A percentile compares a stretch with the other conserved stretches of the same genome.
Evolutionary conservation across 2,113 vertebrate genomes (phyloP).

Genomic region (Sceloporus tristichus): DNA sequence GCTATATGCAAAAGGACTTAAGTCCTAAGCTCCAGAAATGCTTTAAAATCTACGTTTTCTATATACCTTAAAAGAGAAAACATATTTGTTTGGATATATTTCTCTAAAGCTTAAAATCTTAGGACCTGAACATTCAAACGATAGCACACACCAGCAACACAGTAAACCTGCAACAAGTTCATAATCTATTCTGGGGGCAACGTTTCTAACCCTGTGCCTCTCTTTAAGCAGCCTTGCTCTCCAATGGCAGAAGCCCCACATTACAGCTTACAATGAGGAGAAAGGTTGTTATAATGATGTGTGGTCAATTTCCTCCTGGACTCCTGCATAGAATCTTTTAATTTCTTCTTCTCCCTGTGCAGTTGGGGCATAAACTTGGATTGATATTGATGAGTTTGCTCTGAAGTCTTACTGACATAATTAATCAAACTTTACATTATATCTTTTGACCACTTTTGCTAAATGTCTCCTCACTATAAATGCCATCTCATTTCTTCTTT

Average conservation of each 20-base stretch:
- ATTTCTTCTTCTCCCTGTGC: too few relatives aligned
- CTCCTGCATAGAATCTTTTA: too few relatives aligned
- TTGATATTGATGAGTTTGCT: too few relatives aligned
- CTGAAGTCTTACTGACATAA: too few relatives aligned
- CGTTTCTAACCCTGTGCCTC: not conserved
- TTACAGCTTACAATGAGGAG: too few relatives aligned
- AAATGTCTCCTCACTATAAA: too few relatives aligned
- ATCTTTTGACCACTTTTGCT: too few relatives aligned
- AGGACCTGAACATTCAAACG: not conserved
- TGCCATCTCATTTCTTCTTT: too few relatives aligned
- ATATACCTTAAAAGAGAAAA: not conserved
- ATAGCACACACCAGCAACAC: not conserved
- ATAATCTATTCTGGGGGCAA: not conserved
- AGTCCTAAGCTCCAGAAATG: not conserved
- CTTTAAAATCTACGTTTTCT: conserved; percentile 17
- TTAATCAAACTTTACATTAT: too few relatives aligned
- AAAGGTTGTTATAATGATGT: too few relatives aligned
- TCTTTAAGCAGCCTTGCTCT: not conserved
- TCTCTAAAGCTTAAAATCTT: not conserved
- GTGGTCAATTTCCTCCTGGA: too few relatives aligned
- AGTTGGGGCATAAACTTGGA: too few relatives aligned
- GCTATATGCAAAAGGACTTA: conserved; percentile 14
- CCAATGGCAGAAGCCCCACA: not conserved
- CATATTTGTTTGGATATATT: not conserved
- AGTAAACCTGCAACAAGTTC: not conserved